These are phyloP conservation scores for Chelonus formosanus DNA, from an alignment of 2,888 invertebrate genomes.

Conservation along the genomic window DNA sequence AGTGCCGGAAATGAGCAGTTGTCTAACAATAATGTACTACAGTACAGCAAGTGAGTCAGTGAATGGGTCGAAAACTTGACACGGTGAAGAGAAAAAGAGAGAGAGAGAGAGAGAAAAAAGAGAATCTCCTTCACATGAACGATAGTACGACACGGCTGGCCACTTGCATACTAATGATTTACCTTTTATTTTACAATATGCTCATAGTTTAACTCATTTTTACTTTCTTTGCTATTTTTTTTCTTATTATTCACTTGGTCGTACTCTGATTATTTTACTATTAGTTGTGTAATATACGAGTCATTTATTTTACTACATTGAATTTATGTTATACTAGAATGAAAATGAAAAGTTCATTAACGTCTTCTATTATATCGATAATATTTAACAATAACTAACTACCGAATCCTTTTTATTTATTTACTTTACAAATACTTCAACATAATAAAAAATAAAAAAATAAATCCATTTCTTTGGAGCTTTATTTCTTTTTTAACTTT, in stretches of 20 bases:
- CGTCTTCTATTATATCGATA: too few species aligned
- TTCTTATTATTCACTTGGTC: slow-evolving; percentile 19
- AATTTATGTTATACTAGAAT: too few species aligned
- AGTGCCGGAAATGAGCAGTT: slow-evolving; percentile 61
- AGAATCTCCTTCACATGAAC: slow-evolving; percentile 9
- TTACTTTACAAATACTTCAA: too few species aligned
- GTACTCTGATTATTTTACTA: slow-evolving; percentile 19
- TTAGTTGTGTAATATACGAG: slow-evolving; percentile 11
- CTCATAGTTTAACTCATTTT: slow-evolving; percentile 35
- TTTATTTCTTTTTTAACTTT: too few species aligned
- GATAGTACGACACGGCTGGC: slow-evolving; percentile 37
- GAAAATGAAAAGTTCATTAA: too few species aligned
- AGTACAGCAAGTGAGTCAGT: slow-evolving; percentile 54
- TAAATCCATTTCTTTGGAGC: too few species aligned
- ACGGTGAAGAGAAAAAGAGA: slow-evolving; percentile 8
- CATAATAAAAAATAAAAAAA: too few species aligned
- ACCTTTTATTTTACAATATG: slow-evolving; percentile 48
- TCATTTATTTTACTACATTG: too few species aligned
- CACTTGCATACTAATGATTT: slow-evolving; percentile 50
- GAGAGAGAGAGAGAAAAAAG: slow-evolving; percentile 4
- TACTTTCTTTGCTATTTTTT: slow-evolving; percentile 30
- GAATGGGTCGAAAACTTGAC: slow-evolving; percentile 47
- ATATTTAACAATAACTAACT: too few species aligned
- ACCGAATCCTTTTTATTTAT: too few species aligned
- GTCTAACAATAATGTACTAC: slow-evolving; percentile 61